phyloP scores from a whole-genome alignment of 1,140 invertebrate species.

The Hirudo medicinalis region DNA sequence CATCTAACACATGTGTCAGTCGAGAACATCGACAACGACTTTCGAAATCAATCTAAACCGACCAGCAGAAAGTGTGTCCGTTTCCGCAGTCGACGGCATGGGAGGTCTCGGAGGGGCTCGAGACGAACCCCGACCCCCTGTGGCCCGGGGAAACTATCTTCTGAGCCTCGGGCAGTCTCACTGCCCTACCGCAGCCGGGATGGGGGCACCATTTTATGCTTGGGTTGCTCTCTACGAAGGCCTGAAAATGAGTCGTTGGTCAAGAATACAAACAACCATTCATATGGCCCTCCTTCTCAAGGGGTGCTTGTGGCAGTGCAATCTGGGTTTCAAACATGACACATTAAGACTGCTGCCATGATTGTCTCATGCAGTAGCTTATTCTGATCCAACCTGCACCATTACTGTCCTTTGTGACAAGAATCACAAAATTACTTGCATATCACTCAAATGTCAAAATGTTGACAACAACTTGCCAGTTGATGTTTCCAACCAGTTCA shows the following conservation, averaged over 20 bases:
- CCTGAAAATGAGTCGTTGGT: conserved; percentile 39
- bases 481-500: too few species aligned
- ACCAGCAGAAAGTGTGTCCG: conserved; percentile 63
- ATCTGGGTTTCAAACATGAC: too few species aligned
- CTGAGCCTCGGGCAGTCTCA: conserved; percentile 51
- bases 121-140: conserved; percentile 19
- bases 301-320: too few species aligned
- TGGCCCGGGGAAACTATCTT: conserved; percentile 21
- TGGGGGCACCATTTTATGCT: conserved; percentile 61
- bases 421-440: too few species aligned
- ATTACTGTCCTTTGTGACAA: too few species aligned
- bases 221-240: conserved; percentile 60
- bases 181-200: conserved; percentile 55
- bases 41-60: conserved; percentile 24
- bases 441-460: too few species aligned
- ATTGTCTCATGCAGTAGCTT: too few species aligned
- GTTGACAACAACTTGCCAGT: too few species aligned
- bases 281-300: too few species aligned
- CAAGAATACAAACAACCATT: too few species aligned
- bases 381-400: too few species aligned
- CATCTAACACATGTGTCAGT: background rate
- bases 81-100: conserved; percentile 60
- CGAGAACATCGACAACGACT: background rate
- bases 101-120: conserved; percentile 42
- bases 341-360: too few species aligned